Base-by-base conservation (phyloP, 2,888 invertebrate species). In the Ariolimax columbianus region DNA sequence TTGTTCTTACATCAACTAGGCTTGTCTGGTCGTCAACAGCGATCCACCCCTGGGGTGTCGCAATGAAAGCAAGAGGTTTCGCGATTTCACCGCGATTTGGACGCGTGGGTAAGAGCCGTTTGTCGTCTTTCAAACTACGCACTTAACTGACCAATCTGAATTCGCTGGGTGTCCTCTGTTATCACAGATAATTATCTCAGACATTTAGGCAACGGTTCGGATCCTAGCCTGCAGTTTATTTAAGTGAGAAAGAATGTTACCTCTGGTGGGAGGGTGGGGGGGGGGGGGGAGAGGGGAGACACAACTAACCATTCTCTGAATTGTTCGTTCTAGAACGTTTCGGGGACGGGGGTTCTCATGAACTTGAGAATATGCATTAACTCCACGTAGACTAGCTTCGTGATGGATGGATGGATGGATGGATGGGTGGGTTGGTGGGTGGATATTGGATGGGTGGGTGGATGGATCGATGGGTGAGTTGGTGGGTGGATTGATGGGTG, bases 261-360 rank as follows among this genome's bases (percentile, higher is more conserved):
- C n/a, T n/a, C n/a, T n/a, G n/a, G n/a, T 89, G 91, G 47, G 91
- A 89, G n/a, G 86, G 88, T 14, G 87, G 84, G 17, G 90, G 92
- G 77, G 88, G 91, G 40, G 89, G 0, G 40, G 40, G 23, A 3
- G n/a, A n/a, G n/a, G n/a, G n/a, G n/a, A n/a, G n/a, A n/a, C n/a
- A n/a, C n/a, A n/a, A n/a, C n/a, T n/a, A n/a, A n/a, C n/a, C n/a
- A n/a, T n/a, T n/a, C n/a, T n/a, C n/a, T n/a, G n/a, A n/a, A n/a
- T n/a, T n/a, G n/a, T n/a, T n/a, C n/a, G n/a, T n/a, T n/a, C n/a
- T n/a, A n/a, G n/a, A n/a, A n/a, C n/a, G n/a, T n/a, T n/a, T n/a
- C n/a, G n/a, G n/a, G n/a, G n/a, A n/a, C n/a, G n/a, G n/a, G n/a
- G n/a, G n/a, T n/a, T n/a, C n/a, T n/a, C n/a, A n/a, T n/a, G n/a